phyloP scores from a whole-genome alignment of 1,140 invertebrate genomes.

The Drosophila ambigua region DNA sequence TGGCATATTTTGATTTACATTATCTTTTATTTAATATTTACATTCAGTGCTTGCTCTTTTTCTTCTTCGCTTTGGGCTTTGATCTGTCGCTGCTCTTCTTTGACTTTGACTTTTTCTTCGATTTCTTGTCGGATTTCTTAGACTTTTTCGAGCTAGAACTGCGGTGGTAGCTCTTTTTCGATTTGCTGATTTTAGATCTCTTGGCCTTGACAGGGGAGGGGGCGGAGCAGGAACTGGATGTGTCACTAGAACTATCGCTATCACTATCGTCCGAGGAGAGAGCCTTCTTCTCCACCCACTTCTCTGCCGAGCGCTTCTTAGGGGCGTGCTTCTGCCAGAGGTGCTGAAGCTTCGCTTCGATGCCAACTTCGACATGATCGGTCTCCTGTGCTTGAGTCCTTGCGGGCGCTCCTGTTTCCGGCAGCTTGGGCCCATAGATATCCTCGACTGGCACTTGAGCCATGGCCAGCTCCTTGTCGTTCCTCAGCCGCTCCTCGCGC shows the following conservation, averaged over 20 bases:
- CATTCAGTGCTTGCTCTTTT: slow-evolving; percentile 56
- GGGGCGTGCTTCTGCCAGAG: slow-evolving; percentile 61
- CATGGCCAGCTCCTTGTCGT: slow-evolving; percentile 60
- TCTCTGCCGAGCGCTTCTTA: slow-evolving; percentile 50
- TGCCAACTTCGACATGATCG: slow-evolving; percentile 28
- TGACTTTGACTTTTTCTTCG: slow-evolving; percentile 65
- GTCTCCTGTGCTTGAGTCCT: neutral
- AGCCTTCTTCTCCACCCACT: slow-evolving; percentile 64
- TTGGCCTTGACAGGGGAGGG: slow-evolving; percentile 24
- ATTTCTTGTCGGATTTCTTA: slow-evolving; percentile 59
- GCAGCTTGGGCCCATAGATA: slow-evolving; percentile 60
- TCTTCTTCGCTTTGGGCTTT: slow-evolving; percentile 63
- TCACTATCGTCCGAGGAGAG: slow-evolving; percentile 51
- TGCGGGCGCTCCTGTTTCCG: slow-evolving; percentile 1
- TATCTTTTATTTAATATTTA: slow-evolving; percentile 23
- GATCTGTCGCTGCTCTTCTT: slow-evolving; percentile 65
- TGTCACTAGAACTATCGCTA: slow-evolving; percentile 34
- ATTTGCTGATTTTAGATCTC: slow-evolving; percentile 39
- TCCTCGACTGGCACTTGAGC: slow-evolving; percentile 38
- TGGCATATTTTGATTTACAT: slow-evolving; percentile 13
- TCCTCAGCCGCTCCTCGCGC: slow-evolving; percentile 56
- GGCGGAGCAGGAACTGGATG: slow-evolving; percentile 22
- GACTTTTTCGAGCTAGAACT: slow-evolving; percentile 59
- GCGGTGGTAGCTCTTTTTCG: slow-evolving; percentile 60
- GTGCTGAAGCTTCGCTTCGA: slow-evolving; percentile 65